phyloP scores from a whole-genome alignment of 1,140 invertebrate species.

The Ruditapes philippinarum region DNA sequence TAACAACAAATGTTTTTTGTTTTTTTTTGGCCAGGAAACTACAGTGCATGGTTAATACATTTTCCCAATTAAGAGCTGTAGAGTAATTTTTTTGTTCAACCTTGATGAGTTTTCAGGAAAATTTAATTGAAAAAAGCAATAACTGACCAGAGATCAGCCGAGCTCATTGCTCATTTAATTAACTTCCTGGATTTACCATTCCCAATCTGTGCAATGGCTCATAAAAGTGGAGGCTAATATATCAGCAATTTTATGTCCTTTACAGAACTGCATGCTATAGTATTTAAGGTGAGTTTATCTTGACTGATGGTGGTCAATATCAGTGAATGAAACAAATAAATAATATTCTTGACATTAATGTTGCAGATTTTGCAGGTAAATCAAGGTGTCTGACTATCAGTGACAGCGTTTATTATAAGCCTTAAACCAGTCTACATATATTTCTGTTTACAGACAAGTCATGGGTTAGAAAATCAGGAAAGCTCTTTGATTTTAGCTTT shows the following conservation, averaged over 20 bases:
- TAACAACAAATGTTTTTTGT: too few species aligned
- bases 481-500: too few species aligned
- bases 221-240: constrained; percentile 10
- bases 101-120: too few species aligned
- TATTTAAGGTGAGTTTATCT: not conserved
- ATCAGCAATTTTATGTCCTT: not conserved
- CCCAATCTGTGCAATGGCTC: not conserved
- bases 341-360: constrained; percentile 1
- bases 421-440: too few species aligned
- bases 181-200: not conserved
- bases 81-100: too few species aligned
- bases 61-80: too few species aligned
- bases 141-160: not conserved
- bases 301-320: constrained; percentile 20
- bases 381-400: too few species aligned
- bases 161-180: not conserved
- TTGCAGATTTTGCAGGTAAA: constrained; percentile 4
- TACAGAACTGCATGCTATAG: not conserved
- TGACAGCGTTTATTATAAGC: too few species aligned
- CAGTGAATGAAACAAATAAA: not conserved
- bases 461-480: too few species aligned
- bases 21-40: too few species aligned
- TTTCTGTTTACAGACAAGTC: too few species aligned
- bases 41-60: too few species aligned
- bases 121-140: not conserved